phyloP scores from a whole-genome alignment of 2,113 vertebrate genomes.

The Cephalopterus ornatus region DNA sequence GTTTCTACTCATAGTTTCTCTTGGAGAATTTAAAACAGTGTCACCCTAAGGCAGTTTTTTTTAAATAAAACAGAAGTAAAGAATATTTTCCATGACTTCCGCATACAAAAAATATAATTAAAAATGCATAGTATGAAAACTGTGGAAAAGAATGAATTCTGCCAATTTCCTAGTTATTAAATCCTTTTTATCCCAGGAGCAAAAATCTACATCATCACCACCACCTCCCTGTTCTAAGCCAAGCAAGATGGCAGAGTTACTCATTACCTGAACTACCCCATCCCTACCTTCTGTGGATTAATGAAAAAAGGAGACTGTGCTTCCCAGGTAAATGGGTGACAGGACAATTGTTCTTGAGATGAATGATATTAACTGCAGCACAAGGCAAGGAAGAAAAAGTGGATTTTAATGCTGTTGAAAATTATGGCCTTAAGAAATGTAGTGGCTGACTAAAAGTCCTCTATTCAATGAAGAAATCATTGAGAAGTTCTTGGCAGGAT shows the following conservation, averaged over 20 bases:
- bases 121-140: slow-evolving; percentile 48
- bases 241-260: slow-evolving; percentile 11
- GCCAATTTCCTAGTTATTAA: slow-evolving; percentile 36
- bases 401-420: slow-evolving; percentile 68
- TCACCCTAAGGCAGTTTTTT: slow-evolving; percentile 34
- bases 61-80: slow-evolving; percentile 51
- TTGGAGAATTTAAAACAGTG: slow-evolving; percentile 41
- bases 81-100: slow-evolving; percentile 27
- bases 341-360: slow-evolving; percentile 48
- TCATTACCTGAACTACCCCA: background rate
- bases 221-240: background rate
- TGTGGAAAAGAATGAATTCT: background rate
- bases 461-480: slow-evolving; percentile 72
- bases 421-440: slow-evolving; percentile 63
- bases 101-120: background rate
- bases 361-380: slow-evolving; percentile 46
- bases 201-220: background rate
- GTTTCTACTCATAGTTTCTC: slow-evolving; percentile 24
- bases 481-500: slow-evolving; percentile 72
- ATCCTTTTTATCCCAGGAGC: slow-evolving; percentile 13
- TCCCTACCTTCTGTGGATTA: background rate
- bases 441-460: slow-evolving; percentile 65
- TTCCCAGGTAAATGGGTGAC: slow-evolving; percentile 28
- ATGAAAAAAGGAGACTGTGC: background rate
- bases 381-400: slow-evolving; percentile 32